Evolutionary conservation across 1,140 invertebrate species (phyloP).

Genomic region (Cherax destructor): DNA sequence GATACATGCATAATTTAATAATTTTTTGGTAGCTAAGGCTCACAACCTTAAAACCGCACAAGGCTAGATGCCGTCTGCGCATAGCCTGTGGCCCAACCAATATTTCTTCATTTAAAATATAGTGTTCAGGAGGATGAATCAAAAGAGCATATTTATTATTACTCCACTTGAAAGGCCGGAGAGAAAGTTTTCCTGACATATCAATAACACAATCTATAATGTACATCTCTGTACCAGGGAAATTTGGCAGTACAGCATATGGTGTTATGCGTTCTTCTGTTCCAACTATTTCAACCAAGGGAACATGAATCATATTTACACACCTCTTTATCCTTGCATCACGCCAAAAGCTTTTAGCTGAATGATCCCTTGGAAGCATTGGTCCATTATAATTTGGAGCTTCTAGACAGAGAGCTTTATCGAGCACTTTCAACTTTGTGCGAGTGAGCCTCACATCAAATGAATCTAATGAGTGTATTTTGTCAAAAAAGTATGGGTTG

Average conservation of each 20-base stretch:
- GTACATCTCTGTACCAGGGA: constrained; percentile 80
- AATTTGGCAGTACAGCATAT: constrained; percentile 77
- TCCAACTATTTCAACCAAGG: constrained; percentile 76
- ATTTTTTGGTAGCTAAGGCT: constrained; percentile 79
- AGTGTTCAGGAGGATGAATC: constrained; percentile 82
- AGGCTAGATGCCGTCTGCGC: constrained; percentile 80
- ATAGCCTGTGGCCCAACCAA: constrained; percentile 82
- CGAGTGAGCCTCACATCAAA: constrained; percentile 73
- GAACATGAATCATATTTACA: constrained; percentile 76
- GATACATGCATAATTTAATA: constrained; percentile 75
- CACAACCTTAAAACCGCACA: constrained; percentile 81
- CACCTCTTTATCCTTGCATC: constrained; percentile 79
- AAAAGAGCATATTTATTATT: constrained; percentile 77
- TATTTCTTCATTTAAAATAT: constrained; percentile 77
- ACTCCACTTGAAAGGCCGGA: constrained; percentile 57
- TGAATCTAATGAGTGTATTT: constrained; percentile 77
- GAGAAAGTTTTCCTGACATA: constrained; percentile 74
- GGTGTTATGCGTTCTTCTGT: constrained; percentile 76
- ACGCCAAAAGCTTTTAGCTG: constrained; percentile 76
- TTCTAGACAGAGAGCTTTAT: constrained; percentile 82
- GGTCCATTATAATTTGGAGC: constrained; percentile 80
- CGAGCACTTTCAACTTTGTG: constrained; percentile 80
- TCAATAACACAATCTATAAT: constrained; percentile 81
- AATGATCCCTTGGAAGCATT: constrained; percentile 78
- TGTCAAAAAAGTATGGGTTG: constrained; percentile 80